phyloP scores from a whole-genome alignment of 2,888 invertebrate species.

The Sceliomorpha sp. region DNA sequence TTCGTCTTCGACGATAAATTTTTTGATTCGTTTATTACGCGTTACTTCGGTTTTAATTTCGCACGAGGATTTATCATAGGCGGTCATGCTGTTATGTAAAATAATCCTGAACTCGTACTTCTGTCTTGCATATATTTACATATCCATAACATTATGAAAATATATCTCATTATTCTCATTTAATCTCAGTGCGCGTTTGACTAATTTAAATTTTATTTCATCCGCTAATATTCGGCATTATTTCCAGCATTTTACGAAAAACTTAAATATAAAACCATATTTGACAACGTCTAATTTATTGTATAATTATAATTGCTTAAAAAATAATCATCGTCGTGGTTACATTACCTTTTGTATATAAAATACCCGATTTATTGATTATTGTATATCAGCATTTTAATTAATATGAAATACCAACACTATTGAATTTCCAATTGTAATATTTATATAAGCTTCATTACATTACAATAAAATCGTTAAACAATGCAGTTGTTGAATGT shows the following conservation, averaged over 20 bases:
- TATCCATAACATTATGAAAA: conserved; percentile 21
- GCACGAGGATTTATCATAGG: conserved; percentile 20
- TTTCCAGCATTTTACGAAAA: too few species aligned
- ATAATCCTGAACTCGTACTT: conserved; percentile 13
- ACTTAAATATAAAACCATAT: too few species aligned
- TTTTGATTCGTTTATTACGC: conserved; percentile 8
- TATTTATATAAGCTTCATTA: background rate
- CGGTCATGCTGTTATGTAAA: conserved; percentile 18
- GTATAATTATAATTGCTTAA: too few species aligned
- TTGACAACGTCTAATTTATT: too few species aligned
- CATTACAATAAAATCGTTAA: background rate
- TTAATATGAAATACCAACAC: too few species aligned
- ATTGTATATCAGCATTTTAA: too few species aligned
- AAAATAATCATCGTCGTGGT: too few species aligned
- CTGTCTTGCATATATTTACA: conserved; percentile 26
- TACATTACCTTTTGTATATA: too few species aligned
- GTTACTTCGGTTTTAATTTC: conserved; percentile 26
- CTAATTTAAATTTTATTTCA: conserved; percentile 21
- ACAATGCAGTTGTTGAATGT: too few species aligned
- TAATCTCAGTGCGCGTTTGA: conserved; percentile 13
- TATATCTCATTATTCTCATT: conserved; percentile 7
- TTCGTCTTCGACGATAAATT: conserved; percentile 4
- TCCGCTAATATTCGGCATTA: conserved; percentile 8
- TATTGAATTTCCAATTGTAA: too few species aligned
- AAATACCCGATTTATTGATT: too few species aligned